These are phyloP conservation scores for Holcopasites calliopsidis DNA, from an alignment of 1,140 invertebrate species.

Conservation along the genomic window DNA sequence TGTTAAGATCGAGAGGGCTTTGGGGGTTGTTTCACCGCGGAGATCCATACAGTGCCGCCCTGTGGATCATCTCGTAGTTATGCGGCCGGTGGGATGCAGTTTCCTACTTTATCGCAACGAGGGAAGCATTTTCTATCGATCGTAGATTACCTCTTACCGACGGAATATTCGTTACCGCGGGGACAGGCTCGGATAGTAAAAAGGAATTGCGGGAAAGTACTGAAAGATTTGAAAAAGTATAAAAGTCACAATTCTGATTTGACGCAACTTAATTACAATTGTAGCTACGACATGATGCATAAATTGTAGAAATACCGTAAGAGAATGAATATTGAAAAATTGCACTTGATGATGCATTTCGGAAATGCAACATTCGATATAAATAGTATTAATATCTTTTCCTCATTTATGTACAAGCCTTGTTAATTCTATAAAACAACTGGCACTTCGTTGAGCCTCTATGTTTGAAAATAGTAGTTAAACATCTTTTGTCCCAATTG, in stretches of 20 bases:
- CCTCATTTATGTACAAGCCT: background rate
- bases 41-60: background rate
- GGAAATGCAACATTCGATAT: background rate
- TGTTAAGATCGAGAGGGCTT: background rate
- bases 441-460: background rate
- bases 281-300: no score
- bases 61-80: background rate
- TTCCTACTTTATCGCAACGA: background rate
- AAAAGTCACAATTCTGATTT: no score
- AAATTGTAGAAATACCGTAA: no score
- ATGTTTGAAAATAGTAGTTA: background rate
- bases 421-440: background rate
- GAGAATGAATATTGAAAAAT: background rate
- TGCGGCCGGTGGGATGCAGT: background rate
- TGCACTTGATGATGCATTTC: background rate
- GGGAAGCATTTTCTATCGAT: conserved; percentile 14
- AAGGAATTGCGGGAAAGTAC: background rate
- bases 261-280: no score
- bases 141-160: conserved; percentile 40
- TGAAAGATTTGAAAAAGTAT: background rate
- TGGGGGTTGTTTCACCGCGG: background rate
- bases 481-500: no score
- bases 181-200: background rate
- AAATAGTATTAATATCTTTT: background rate
- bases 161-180: background rate